Base-by-base conservation (phyloP, 2,888 invertebrate species). In the Eristalis pertinax region DNA sequence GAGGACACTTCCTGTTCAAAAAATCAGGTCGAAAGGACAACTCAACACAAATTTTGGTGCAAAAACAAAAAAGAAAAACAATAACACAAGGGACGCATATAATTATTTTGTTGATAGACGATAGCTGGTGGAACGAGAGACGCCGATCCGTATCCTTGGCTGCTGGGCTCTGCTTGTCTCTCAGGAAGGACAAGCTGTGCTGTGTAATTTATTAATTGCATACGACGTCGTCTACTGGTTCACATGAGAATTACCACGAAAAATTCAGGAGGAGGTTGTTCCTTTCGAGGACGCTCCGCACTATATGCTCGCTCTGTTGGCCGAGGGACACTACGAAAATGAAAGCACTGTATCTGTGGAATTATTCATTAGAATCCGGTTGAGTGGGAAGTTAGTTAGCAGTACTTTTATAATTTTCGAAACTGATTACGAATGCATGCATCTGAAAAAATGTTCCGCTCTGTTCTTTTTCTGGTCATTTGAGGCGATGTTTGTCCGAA, bases 161-260 rank as follows among this genome's bases (percentile, higher is more conserved):
- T 11, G 35, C 5, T 32, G 32, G 50, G n/a, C 11, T 24, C 24
- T 24, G 58, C 7, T 58, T 13, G 22, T 38, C 19, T 58, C 19
- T 13, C 32, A 58, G 64, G 38, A 77, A 73, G 67, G 50, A 68
- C 50, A 73, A 68, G 43, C 72, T 63, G 1, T 75, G 50, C 67
- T 68, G 68, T 77, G 76, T 68, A 77, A 77, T 83, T 69, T 73
- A 83, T 68, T 83, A 83, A 77, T 83, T 73, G 70, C 81, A 69
- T 81, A 58, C 65, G 69, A 60, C 65, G 72, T 83, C 72, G 72
- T 83, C 72, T 83, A 70, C 43, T 58, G 77, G 83, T 77, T 72
- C 63, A 77, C 70, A 77, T 83, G 70, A 63, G 41, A 50, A 65
- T 67, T 65, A 70, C 63, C 69, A 68, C 64, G 75, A 65, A 75